phyloP scores from a whole-genome alignment of 2,888 invertebrate genomes.

The Chrysodeixis includens region DNA sequence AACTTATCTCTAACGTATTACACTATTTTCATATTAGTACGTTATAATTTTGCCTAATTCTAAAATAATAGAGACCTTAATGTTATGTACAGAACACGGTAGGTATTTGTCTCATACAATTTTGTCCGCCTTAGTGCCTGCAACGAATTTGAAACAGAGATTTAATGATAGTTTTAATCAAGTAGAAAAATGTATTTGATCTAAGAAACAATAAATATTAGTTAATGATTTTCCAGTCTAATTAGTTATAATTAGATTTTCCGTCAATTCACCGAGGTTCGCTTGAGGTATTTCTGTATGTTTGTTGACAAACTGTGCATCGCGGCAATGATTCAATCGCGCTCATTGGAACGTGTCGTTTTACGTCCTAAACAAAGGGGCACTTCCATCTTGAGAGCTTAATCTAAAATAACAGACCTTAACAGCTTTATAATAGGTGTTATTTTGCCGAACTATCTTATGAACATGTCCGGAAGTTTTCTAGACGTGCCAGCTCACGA shows the following conservation, averaged over 20 bases:
- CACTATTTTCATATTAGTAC: no score
- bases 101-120: no score
- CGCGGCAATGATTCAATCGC: constrained; percentile 63
- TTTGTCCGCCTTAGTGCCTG: no score
- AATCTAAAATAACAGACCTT: constrained; percentile 37
- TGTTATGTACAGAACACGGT: no score
- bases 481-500: constrained; percentile 38
- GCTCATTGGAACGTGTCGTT: constrained; percentile 48
- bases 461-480: constrained; percentile 38
- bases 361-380: constrained; percentile 49
- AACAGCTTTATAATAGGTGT: constrained; percentile 15
- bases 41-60: no score
- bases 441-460: constrained; percentile 20
- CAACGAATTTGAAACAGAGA: no score
- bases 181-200: no score
- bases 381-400: constrained; percentile 18
- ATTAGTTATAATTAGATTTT: constrained; percentile 53
- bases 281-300: constrained; percentile 62
- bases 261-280: constrained; percentile 31
- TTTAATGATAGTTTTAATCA: no score
- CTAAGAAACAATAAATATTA: no score
- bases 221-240: constrained; percentile 24
- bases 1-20: no score
- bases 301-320: constrained; percentile 66
- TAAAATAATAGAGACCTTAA: no score